Evolutionary conservation across 2,888 invertebrate species (phyloP).

Genomic region (Eilema depressum): DNA sequence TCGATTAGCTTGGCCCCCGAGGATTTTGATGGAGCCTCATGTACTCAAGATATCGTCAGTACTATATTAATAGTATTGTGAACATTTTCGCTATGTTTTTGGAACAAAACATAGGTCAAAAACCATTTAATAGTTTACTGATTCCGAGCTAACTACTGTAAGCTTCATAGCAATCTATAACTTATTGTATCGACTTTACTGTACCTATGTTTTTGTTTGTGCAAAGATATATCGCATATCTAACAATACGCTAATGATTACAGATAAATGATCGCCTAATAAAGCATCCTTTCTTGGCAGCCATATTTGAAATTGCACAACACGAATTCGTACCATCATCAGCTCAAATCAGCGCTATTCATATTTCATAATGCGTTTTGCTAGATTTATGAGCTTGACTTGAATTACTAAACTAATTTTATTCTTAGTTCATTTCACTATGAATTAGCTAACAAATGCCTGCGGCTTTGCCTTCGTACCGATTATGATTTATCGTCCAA

Average conservation of each 20-base stretch:
- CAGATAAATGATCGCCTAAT: conserved; percentile 8
- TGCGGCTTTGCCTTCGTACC: neutral
- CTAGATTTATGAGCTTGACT: conserved; percentile 36
- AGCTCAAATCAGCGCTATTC: conserved; percentile 46
- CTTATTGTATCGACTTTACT: neutral
- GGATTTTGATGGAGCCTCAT: too few relatives aligned
- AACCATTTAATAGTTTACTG: neutral
- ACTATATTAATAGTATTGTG: too few relatives aligned
- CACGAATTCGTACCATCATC: conserved; percentile 46
- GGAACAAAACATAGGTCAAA: too few relatives aligned
- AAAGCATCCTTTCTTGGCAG: neutral
- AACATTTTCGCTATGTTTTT: too few relatives aligned
- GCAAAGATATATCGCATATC: neutral
- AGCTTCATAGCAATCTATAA: neutral
- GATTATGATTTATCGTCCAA: neutral
- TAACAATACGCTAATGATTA: conserved; percentile 19
- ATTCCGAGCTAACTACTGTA: neutral
- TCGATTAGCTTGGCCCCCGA: too few relatives aligned
- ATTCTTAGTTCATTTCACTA: neutral
- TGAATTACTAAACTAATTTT: conserved; percentile 5
- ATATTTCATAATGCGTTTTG: conserved; percentile 30
- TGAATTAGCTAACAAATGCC: neutral
- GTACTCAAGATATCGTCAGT: too few relatives aligned
- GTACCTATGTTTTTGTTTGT: neutral
- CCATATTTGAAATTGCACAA: conserved; percentile 7